These are phyloP conservation scores for Syrphus vitripennis DNA, from an alignment of 2,888 invertebrate genomes.

Conservation along the genomic window DNA sequence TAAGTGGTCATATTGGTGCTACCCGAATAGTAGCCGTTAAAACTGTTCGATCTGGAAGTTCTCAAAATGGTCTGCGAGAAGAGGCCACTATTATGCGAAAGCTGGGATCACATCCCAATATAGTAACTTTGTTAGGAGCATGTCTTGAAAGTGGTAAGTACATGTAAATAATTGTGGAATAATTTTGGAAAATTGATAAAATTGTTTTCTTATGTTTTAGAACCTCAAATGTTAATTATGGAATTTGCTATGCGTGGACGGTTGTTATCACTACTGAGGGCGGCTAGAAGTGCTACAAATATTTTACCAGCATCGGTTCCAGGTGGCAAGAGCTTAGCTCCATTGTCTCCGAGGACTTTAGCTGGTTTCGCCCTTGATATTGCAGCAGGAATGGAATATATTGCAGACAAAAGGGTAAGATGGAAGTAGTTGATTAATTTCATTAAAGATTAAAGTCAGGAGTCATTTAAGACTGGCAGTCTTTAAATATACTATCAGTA, in stretches of 20 bases:
- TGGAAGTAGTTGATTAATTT: not conserved
- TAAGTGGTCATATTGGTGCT: conserved; percentile 88
- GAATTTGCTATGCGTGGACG: conserved; percentile 94
- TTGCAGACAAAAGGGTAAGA: conserved; percentile 88
- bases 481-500: too few species aligned
- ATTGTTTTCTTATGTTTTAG: conserved; percentile 81
- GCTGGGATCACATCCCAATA: conserved; percentile 91
- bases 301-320: conserved; percentile 82
- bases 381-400: conserved; percentile 92
- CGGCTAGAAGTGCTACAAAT: conserved; percentile 80
- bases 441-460: too few species aligned
- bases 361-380: conserved; percentile 92
- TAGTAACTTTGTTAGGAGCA: conserved; percentile 90
- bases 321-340: conserved; percentile 79
- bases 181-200: not conserved
- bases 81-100: conserved; percentile 93
- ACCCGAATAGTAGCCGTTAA: conserved; percentile 93
- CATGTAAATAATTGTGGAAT: not conserved
- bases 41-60: conserved; percentile 89
- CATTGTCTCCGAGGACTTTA: conserved; percentile 84
- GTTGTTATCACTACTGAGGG: conserved; percentile 88
- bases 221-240: conserved; percentile 91
- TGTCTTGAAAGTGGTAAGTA: conserved; percentile 89
- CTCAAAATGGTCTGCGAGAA: conserved; percentile 88
- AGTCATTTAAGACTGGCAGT: too few species aligned